Conservation (phyloP, 2,797 vertebrate species). For the Pipistrellus kuhlii region DNA sequence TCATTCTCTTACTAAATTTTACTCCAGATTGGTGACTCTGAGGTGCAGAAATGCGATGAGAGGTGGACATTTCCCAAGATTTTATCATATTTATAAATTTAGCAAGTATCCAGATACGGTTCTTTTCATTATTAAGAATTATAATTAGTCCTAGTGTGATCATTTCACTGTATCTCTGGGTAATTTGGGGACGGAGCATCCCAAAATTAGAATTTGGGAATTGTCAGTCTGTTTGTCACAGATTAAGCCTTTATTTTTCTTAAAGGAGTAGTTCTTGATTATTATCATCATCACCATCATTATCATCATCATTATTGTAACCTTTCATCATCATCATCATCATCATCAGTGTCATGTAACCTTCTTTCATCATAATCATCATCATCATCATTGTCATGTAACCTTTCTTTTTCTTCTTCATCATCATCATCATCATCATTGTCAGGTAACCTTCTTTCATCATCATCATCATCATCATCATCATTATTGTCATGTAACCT, state of each 20-base stretch:
- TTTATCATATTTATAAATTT: background rate
- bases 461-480: background rate
- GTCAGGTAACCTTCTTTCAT: too few relatives aligned
- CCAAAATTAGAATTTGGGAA: conserved; percentile 12
- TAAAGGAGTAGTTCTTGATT: background rate
- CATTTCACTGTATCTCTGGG: background rate
- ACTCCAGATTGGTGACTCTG: conserved; percentile 84
- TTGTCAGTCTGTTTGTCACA: background rate
- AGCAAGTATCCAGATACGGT: conserved; percentile 1
- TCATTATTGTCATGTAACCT: background rate
- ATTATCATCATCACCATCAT: background rate
- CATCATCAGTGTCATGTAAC: background rate
- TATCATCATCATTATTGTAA: background rate
- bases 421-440: background rate
- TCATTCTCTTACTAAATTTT: conserved; percentile 64
- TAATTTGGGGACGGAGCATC: background rate
- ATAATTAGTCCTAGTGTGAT: background rate
- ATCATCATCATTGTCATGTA: background rate
- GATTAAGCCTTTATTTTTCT: conserved; percentile 37
- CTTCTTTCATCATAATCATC: background rate
- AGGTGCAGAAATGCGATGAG: conserved; percentile 80
- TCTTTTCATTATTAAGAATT: conserved; percentile 40
- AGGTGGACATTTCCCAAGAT: conserved; percentile 27
- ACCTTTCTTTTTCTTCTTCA: background rate
- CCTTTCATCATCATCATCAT: background rate